Base-by-base conservation (phyloP, 1,140 invertebrate species). In the Panagrolaimus sp. region DNA sequence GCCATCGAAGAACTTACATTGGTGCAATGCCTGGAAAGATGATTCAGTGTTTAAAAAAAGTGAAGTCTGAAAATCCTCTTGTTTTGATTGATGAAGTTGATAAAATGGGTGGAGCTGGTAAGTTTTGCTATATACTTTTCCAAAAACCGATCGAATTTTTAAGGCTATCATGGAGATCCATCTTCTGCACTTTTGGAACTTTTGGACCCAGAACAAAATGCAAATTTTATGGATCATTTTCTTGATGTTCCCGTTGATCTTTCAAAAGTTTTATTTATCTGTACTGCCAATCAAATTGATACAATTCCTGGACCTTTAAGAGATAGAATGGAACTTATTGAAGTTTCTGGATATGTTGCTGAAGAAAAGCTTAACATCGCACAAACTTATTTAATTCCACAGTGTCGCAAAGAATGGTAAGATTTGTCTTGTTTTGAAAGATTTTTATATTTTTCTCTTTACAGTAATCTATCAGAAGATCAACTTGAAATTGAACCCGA, bases 21-120 rank as follows among this genome's bases (percentile, higher is more conserved):
- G 96, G 96, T 42, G 96, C 96, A 0, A 98, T 99, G 96, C 96
- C 96, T 8, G 96, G 96, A 44, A 99, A 99, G 87, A 88, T 97
- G 11, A 96, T 98, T 76, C 96, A 99, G 84, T 98, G 95, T 82
- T 86, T 99, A 48, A 99, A 99, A 85, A 99, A 98, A 84, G 96
- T 93, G 0, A 91, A 91, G 84, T 96, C 93, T 1, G 95, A 98
- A 86, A 99, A 99, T 87, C 96, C 96, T 0, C 85, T 99, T 1
- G 89, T 99, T 63, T 87, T 99, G 0, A 99, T 99, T 73, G 96
- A 99, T 84, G 96, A 99, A 87, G 84, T 85, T 78, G 87, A 85
- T 77, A 88, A 88, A 78, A 87, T 88, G 69, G 87, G 87, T 90
- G 86, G 92, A 89, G 80, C 71, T 57, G 75, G 80, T 70, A 79